A percentile compares a stretch with the other conserved stretches of the same genome.
Conservation (phyloP, 2,797 vertebrate species). For the Hozukius guyotensis region DNA sequence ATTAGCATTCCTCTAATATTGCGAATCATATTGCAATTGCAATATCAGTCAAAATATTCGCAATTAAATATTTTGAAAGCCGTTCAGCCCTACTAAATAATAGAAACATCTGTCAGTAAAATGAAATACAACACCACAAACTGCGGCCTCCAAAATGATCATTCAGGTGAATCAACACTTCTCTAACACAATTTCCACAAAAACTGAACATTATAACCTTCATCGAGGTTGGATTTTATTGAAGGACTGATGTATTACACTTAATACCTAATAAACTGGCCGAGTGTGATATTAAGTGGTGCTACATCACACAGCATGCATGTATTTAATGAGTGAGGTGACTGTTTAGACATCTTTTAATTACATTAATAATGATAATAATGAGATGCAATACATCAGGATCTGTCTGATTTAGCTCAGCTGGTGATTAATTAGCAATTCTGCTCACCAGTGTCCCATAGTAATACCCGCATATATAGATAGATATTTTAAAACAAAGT, state of each 20-base stretch:
- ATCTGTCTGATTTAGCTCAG: slow-evolving; percentile 6
- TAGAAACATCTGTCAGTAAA: neutral
- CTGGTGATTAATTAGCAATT: slow-evolving; percentile 4
- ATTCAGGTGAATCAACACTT: neutral
- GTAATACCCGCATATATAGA: neutral
- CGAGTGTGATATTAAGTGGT: neutral
- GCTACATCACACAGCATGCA: neutral
- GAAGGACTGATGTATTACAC: no score
- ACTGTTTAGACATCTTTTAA: neutral
- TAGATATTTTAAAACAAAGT: neutral
- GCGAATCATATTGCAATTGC: no score
- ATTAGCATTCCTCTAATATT: no score
- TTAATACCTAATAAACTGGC: neutral
- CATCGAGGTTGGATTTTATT: neutral
- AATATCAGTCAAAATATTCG: no score
- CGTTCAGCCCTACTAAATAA: neutral
- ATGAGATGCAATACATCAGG: neutral
- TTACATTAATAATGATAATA: neutral
- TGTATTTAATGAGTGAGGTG: neutral
- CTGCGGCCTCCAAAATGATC: neutral
- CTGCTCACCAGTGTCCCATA: neutral
- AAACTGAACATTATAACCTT: neutral
- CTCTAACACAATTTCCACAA: neutral
- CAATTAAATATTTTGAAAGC: no score
- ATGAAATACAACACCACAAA: neutral